phyloP scores from a whole-genome alignment of 2,113 vertebrate genomes.

The Phyllostomus discolor region DNA sequence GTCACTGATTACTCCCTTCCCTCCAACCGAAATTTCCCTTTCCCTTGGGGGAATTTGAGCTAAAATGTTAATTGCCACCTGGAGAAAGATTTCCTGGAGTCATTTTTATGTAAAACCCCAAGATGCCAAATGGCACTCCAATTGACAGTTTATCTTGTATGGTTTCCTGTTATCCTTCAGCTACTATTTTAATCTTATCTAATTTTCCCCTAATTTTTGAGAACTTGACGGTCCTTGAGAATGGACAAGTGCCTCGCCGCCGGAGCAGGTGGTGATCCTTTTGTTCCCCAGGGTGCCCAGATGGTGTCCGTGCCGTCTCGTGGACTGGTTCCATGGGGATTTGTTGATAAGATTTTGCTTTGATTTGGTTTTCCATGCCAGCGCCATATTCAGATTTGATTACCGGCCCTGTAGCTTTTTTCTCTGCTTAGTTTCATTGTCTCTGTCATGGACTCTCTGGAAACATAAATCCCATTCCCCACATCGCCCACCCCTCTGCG shows the following conservation, averaged over 20 bases:
- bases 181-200: slow-evolving; percentile 55
- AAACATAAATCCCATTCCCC: neutral
- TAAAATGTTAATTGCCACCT: slow-evolving; percentile 58
- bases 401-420: neutral
- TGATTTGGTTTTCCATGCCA: slow-evolving; percentile 56
- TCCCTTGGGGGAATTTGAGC: slow-evolving; percentile 39
- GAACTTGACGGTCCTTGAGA: slow-evolving; percentile 22
- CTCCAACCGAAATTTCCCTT: neutral
- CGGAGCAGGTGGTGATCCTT: slow-evolving; percentile 60
- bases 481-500: neutral
- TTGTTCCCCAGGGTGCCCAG: slow-evolving; percentile 41
- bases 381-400: slow-evolving; percentile 32
- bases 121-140: neutral
- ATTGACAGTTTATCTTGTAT: neutral
- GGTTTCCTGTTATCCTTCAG: neutral
- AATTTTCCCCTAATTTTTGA: slow-evolving; percentile 45
- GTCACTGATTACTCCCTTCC: neutral
- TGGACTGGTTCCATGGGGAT: slow-evolving; percentile 19
- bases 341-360: slow-evolving; percentile 68
- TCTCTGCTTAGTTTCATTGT: neutral
- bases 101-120: slow-evolving; percentile 24
- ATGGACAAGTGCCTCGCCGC: neutral
- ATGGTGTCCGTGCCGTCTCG: slow-evolving; percentile 48
- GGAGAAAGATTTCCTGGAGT: slow-evolving; percentile 46
- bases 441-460: neutral